A percentile compares a stretch with the other conserved stretches of the same genome.
Evolutionary conservation across 2,113 vertebrate species (phyloP).

Genomic region (Chlorodrepanis virens): DNA sequence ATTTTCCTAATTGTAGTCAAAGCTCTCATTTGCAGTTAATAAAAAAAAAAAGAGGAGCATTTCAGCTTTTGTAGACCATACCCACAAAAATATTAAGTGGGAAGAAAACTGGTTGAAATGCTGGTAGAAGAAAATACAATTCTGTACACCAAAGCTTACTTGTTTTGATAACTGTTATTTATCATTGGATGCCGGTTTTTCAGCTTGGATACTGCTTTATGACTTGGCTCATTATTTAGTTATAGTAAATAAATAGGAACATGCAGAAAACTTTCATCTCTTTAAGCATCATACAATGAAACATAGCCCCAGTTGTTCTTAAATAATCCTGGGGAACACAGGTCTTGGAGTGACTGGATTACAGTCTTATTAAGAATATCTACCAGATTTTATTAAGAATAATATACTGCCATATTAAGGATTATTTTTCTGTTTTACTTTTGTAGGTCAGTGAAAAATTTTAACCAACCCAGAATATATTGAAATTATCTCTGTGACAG

Average conservation of each 20-base stretch:
- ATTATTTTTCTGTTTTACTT: not conserved
- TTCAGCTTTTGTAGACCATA: not conserved
- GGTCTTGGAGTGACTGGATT: not conserved
- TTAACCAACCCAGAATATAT: not conserved
- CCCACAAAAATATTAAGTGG: not conserved
- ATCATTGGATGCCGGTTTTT: not conserved
- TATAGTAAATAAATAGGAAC: not conserved
- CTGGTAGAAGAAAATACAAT: not conserved
- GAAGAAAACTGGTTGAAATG: not conserved
- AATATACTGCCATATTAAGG: not conserved
- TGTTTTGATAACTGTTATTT: not conserved
- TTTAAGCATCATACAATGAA: not conserved
- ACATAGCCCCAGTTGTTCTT: not conserved
- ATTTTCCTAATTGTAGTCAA: not conserved
- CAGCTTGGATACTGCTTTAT: not conserved
- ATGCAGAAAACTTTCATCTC: not conserved
- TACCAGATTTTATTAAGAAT: not conserved
- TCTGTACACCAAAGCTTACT: not conserved
- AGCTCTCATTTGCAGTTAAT: not conserved
- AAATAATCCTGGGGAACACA: not conserved
- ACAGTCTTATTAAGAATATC: not conserved
- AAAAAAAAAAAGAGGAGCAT: not conserved
- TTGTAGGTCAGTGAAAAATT: not conserved
- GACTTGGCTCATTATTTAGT: not conserved
- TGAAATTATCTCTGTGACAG: not conserved